Conservation (phyloP, 2,797 vertebrate genomes). For the Intellagama lesueurii region DNA sequence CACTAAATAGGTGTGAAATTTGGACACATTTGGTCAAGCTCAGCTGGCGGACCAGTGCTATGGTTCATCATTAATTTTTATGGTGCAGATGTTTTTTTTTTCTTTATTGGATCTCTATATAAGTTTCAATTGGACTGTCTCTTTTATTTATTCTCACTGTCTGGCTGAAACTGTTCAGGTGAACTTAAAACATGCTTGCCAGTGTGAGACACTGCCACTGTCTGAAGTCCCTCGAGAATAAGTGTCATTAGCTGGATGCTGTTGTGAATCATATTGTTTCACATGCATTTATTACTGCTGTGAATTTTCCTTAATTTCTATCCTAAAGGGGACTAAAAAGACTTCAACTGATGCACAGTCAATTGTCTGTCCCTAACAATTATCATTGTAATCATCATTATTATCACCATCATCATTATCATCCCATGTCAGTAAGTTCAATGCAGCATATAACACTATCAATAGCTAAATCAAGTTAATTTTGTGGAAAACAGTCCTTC, state of each 20-base stretch:
- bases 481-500: not conserved
- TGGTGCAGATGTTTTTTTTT: slow-evolving; percentile 16
- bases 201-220: slow-evolving; percentile 25
- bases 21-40: slow-evolving; percentile 12
- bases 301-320: slow-evolving; percentile 44
- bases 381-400: not conserved
- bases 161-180: not conserved
- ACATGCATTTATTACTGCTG: slow-evolving; percentile 36
- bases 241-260: slow-evolving; percentile 30
- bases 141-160: slow-evolving; percentile 23
- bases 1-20: slow-evolving; percentile 21
- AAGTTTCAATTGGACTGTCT: slow-evolving; percentile 13
- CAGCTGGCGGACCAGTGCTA: slow-evolving; percentile 7
- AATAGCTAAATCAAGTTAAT: not conserved
- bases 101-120: not conserved
- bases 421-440: not conserved
- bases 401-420: too few relatives aligned
- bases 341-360: not conserved
- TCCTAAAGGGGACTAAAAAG: slow-evolving; percentile 9
- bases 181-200: slow-evolving; percentile 16
- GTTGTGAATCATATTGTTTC: slow-evolving; percentile 47
- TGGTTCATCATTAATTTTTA: slow-evolving; percentile 35
- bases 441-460: not conserved
- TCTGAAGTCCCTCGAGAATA: slow-evolving; percentile 34
- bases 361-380: not conserved